Conservation (phyloP, 1,140 invertebrate genomes). For the Pachypeltis micranthus region DNA sequence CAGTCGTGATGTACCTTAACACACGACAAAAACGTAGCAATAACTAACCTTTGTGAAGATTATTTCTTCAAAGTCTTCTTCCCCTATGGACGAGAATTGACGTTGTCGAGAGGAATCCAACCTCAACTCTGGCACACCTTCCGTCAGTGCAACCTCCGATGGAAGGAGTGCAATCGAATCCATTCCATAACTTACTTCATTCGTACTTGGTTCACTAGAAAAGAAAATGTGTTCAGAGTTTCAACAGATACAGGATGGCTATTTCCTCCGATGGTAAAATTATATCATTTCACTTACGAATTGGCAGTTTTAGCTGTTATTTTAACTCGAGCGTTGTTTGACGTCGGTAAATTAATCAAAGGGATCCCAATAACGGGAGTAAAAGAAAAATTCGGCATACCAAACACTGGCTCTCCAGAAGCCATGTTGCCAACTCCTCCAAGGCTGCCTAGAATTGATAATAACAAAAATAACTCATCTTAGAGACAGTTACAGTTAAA, state of each 20-base stretch:
- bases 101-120: conserved; percentile 11
- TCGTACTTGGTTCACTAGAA: not conserved
- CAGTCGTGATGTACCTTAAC: conserved; percentile 3
- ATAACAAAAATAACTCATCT: not conserved
- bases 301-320: conserved; percentile 13
- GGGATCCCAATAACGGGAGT: conserved; percentile 16
- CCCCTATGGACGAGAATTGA: conserved; percentile 26
- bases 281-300: conserved; percentile 12
- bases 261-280: conserved; percentile 4
- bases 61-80: conserved; percentile 32
- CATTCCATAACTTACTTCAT: conserved; percentile 21
- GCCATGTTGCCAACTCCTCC: conserved; percentile 20
- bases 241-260: not conserved
- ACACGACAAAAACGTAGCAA: too few species aligned
- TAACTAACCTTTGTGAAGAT: conserved; percentile 29
- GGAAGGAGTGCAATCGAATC: conserved; percentile 23
- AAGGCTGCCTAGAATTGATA: conserved; percentile 11
- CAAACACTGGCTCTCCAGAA: conserved; percentile 12
- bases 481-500: too few species aligned
- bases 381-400: conserved; percentile 8
- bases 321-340: not conserved
- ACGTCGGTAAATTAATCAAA: not conserved
- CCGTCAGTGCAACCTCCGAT: conserved; percentile 23
- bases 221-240: not conserved
- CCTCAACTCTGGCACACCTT: conserved; percentile 20